Evolutionary conservation across 2,888 invertebrate species (phyloP).

Genomic region (Tupiocoris notatus): DNA sequence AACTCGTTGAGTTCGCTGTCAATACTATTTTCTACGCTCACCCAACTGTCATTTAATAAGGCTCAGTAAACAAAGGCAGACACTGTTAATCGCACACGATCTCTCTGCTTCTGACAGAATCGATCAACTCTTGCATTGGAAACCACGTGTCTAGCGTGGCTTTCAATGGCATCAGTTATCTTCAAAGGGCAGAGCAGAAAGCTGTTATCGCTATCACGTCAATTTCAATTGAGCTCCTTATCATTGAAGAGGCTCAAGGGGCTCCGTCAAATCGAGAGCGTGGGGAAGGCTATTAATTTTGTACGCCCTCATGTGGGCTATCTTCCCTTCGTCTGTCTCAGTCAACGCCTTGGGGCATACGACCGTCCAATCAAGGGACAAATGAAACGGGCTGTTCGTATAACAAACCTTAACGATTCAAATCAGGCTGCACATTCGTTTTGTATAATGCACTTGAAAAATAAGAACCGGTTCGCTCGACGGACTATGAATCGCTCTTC

Average conservation of each 20-base stretch:
- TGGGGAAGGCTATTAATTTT: constrained; percentile 25
- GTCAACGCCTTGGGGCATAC: neutral
- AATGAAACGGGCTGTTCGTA: neutral
- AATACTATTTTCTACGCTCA: too few species aligned
- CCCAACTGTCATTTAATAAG: too few species aligned
- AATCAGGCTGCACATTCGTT: neutral
- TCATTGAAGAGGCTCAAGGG: neutral
- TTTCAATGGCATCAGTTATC: neutral
- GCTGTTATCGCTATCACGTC: neutral
- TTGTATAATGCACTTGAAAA: neutral
- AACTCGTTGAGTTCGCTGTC: too few species aligned
- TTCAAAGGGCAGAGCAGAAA: neutral
- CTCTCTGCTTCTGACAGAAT: neutral
- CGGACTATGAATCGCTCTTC: neutral
- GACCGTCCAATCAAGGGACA: neutral
- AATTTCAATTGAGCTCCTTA: neutral
- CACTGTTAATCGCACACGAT: too few species aligned
- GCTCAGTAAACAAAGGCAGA: too few species aligned
- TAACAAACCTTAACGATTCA: neutral
- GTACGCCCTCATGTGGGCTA: constrained; percentile 37
- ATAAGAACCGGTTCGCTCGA: neutral
- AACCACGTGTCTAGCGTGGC: neutral
- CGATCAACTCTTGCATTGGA: neutral
- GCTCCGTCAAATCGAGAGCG: neutral
- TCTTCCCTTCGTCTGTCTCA: neutral